Conservation (phyloP, 2,797 vertebrate genomes). For the Mus spretus region DNA sequence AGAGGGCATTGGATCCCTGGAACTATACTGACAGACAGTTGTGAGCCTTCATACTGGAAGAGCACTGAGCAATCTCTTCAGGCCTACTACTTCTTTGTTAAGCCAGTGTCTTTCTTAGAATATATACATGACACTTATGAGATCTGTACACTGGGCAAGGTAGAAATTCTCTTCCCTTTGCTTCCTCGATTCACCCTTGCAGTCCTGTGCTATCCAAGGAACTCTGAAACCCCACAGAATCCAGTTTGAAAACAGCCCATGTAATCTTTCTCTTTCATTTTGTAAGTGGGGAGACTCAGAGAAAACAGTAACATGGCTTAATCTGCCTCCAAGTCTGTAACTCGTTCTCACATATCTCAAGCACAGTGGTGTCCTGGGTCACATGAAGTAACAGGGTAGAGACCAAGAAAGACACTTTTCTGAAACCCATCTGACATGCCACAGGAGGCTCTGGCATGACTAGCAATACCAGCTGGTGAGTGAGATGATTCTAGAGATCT, state of each 20-base stretch:
- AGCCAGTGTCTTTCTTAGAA: conserved; percentile 33
- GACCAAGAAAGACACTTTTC: background rate
- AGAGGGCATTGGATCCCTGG: background rate
- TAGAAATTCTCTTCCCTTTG: background rate
- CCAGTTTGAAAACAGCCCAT: background rate
- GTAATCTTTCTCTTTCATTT: background rate
- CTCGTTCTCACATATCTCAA: background rate
- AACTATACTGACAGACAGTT: background rate
- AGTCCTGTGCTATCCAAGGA: background rate
- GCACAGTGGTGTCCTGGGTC: background rate
- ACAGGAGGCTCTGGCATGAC: background rate
- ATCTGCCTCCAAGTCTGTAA: background rate
- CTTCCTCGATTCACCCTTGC: background rate
- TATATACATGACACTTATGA: background rate
- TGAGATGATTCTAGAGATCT: background rate
- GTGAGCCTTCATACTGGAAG: background rate
- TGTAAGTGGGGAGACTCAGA: background rate
- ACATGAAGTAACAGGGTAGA: background rate
- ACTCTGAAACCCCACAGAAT: background rate
- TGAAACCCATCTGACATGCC: background rate
- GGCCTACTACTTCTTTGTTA: background rate
- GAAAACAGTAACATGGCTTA: background rate
- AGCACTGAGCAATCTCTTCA: background rate
- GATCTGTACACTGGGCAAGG: background rate
- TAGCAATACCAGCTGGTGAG: background rate